phyloP scores from a whole-genome alignment of 2,888 invertebrate species.

The Oligia strigilis region DNA sequence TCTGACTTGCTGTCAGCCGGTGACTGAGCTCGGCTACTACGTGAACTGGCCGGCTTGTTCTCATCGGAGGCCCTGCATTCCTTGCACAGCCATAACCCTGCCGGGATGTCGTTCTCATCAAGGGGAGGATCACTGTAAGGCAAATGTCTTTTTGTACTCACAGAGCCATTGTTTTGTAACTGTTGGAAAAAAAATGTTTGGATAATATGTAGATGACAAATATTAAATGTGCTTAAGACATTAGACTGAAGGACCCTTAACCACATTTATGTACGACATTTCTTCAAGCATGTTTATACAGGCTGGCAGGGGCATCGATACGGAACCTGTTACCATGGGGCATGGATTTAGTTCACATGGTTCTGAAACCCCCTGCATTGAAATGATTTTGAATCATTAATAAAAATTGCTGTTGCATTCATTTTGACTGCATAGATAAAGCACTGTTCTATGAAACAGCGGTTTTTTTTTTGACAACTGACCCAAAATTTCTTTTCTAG shows the following conservation, averaged over 20 bases:
- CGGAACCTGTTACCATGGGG: too few species aligned
- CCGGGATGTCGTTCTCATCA: conserved; percentile 96
- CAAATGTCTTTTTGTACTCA: not conserved
- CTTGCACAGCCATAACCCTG: conserved; percentile 97
- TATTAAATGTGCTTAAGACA: not conserved
- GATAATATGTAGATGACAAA: not conserved
- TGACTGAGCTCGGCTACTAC: conserved; percentile 82
- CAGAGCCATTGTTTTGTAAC: not conserved
- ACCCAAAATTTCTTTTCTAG: not conserved
- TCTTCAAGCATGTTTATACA: not conserved
- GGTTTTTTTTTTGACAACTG: too few species aligned
- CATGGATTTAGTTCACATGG: too few species aligned
- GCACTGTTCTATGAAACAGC: too few species aligned
- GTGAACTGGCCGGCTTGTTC: conserved; percentile 83
- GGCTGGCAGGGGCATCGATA: too few species aligned
- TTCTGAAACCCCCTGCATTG: too few species aligned
- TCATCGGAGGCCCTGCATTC: conserved; percentile 92
- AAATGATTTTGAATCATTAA: too few species aligned
- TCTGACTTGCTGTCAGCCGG: conserved; percentile 83
- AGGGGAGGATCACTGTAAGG: conserved; percentile 96
- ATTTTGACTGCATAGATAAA: too few species aligned
- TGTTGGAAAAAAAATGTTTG: not conserved
- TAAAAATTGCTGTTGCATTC: too few species aligned
- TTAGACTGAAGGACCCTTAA: not conserved
- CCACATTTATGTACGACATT: not conserved